Percentiles rank a stretch among this genome's conserved stretches.
Evolutionary conservation across 2,797 vertebrate species (phyloP).

Genomic region (Amphiprion clarkii): DNA sequence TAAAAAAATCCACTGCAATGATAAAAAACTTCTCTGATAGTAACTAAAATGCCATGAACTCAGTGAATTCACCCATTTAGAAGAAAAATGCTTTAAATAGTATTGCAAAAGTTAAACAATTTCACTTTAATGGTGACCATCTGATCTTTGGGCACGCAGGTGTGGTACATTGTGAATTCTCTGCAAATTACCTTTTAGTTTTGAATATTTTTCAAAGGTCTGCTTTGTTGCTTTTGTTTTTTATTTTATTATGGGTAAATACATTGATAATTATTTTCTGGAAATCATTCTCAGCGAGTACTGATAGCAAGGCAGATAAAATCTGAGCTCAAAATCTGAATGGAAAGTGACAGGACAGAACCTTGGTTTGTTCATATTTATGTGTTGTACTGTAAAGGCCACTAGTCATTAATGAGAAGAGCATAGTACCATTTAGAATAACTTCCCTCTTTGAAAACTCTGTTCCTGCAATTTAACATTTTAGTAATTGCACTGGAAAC

Average conservation of each 20-base stretch:
- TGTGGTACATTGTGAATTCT: background rate
- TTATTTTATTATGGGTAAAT: slow-evolving; percentile 12
- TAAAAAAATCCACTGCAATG: background rate
- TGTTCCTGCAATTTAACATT: too few relatives aligned
- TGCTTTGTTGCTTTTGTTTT: background rate
- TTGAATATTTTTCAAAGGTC: background rate
- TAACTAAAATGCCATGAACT: slow-evolving; percentile 1
- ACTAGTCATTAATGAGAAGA: too few relatives aligned
- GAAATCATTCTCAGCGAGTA: background rate
- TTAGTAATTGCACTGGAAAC: too few relatives aligned
- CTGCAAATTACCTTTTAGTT: background rate
- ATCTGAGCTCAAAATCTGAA: background rate
- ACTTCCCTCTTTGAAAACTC: background rate
- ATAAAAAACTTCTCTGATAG: background rate
- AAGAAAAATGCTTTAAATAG: too few relatives aligned
- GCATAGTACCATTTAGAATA: background rate
- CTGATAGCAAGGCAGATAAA: background rate
- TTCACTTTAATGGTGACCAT: background rate
- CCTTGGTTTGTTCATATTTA: too few relatives aligned
- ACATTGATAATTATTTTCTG: slow-evolving; percentile 18
- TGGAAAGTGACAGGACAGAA: too few relatives aligned
- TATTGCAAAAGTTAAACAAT: background rate
- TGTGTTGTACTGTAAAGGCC: too few relatives aligned
- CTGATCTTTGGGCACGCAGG: background rate
- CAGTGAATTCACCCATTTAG: background rate